These are phyloP conservation scores for Rhyacichthys aspro DNA, from an alignment of 2,797 vertebrate species.

Conservation along the genomic window DNA sequence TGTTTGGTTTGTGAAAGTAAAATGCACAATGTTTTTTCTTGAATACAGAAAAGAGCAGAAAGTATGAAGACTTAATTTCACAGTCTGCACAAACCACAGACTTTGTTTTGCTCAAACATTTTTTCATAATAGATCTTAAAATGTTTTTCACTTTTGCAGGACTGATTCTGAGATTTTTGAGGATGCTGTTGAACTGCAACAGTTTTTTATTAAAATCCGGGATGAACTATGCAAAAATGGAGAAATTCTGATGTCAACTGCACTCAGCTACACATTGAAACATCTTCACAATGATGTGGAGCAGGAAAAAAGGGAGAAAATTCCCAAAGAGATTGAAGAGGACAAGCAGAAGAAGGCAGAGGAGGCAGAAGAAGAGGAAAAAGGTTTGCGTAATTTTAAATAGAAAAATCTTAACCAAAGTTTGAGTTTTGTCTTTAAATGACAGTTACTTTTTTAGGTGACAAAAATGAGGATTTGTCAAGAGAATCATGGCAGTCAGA, in stretches of 20 bases:
- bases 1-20: too few species aligned
- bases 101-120: neutral
- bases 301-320: conserved; percentile 97
- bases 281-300: conserved; percentile 95
- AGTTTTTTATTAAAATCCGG: conserved; percentile 97
- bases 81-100: neutral
- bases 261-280: conserved; percentile 93
- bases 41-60: too few species aligned
- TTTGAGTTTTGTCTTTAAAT: neutral
- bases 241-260: conserved; percentile 92
- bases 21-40: too few species aligned
- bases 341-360: conserved; percentile 91
- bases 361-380: conserved; percentile 87
- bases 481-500: conserved; percentile 83
- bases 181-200: conserved; percentile 95
- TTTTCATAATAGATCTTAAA: neutral
- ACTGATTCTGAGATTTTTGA: conserved; percentile 99
- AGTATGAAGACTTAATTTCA: too few species aligned
- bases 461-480: conserved; percentile 84
- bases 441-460: conserved; percentile 62
- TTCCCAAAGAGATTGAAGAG: conserved; percentile 95
- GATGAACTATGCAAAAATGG: conserved; percentile 99
- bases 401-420: neutral
- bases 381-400: conserved; percentile 74
- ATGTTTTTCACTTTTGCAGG: conserved; percentile 62